These are phyloP conservation scores for Rousettus leschenaultii DNA, from an alignment of 2,113 vertebrate genomes.

Conservation along the genomic window DNA sequence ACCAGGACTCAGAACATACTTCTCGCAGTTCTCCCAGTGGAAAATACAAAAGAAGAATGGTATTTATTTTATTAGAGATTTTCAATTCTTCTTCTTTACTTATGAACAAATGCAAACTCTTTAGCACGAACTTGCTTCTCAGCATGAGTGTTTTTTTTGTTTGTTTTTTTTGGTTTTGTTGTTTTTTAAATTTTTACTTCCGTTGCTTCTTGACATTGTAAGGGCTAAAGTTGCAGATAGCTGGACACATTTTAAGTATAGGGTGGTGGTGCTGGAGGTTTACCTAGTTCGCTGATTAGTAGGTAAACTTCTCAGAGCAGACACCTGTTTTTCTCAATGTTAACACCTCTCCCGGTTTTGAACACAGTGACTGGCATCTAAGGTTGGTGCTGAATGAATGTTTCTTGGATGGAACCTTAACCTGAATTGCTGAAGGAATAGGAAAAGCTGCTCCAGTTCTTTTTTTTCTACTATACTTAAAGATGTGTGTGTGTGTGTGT, in stretches of 20 bases:
- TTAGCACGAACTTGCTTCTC: neutral
- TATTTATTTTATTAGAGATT: neutral
- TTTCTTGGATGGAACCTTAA: neutral
- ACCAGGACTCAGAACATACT: too few species aligned
- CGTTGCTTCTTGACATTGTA: neutral
- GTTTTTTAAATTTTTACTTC: neutral
- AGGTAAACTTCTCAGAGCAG: neutral
- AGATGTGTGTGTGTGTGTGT: neutral
- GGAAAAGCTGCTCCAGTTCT: neutral
- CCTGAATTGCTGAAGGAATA: neutral
- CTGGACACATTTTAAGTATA: neutral
- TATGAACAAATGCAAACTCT: neutral
- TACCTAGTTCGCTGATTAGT: neutral
- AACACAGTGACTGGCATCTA: neutral
- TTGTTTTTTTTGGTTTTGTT: neutral
- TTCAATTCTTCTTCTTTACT: neutral
- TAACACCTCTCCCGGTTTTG: neutral
- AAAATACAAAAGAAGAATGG: neutral
- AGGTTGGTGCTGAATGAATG: neutral
- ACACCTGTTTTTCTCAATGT: neutral
- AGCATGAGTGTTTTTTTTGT: neutral
- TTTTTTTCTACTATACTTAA: neutral
- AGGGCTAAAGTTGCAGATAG: neutral
- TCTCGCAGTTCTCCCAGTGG: neutral
- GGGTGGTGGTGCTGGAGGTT: neutral